These are phyloP conservation scores for Labia minor DNA, from an alignment of 2,888 invertebrate genomes.

Conservation along the genomic window DNA sequence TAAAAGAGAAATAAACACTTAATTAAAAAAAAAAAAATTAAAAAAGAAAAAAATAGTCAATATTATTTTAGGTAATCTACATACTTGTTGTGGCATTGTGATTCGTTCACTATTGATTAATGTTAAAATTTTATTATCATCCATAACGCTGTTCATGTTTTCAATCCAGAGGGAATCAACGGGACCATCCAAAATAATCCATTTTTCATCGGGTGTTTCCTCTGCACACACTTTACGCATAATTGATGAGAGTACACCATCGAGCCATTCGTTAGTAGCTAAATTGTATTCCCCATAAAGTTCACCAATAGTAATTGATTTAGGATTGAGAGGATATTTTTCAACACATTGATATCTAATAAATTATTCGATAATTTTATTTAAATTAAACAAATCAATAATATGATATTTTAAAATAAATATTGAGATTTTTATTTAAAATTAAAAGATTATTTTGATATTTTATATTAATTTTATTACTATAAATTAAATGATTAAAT, in stretches of 20 bases:
- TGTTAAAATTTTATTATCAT: conserved; percentile 84
- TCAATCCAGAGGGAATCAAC: conserved; percentile 95
- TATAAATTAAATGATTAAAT: no score
- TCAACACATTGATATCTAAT: conserved; percentile 48
- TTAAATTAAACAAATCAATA: neutral
- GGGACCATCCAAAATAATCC: conserved; percentile 89
- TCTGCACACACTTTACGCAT: conserved; percentile 68
- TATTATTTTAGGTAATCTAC: no score
- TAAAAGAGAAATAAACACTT: no score
- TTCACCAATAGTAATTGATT: conserved; percentile 75
- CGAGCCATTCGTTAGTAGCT: conserved; percentile 78
- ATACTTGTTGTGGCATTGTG: conserved; percentile 69
- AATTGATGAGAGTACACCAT: conserved; percentile 70
- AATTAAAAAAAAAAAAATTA: no score
- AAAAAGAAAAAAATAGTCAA: no score
- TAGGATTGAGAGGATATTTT: conserved; percentile 72
- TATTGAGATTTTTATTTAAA: no score
- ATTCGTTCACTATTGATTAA: conserved; percentile 86
- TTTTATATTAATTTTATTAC: no score
- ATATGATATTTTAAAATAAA: neutral
- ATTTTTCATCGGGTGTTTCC: conserved; percentile 68
- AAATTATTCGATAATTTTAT: neutral
- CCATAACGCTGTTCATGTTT: conserved; percentile 91
- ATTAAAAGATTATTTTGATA: no score
- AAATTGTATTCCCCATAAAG: conserved; percentile 86